Base-by-base conservation (phyloP, 2,888 invertebrate species). In the Elgonia sp. region DNA sequence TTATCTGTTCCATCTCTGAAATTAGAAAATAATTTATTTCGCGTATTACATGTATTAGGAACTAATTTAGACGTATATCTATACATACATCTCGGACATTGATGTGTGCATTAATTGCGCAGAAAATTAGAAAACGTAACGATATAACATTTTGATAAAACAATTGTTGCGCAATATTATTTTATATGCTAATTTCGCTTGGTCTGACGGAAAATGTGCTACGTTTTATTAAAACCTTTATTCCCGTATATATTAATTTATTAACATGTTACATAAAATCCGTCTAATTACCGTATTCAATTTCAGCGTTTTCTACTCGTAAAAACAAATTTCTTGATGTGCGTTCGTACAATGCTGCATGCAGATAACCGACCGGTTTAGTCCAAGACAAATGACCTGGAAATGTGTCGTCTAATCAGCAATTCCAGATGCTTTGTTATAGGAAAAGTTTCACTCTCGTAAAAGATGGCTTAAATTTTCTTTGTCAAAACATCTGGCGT, bases 81-180 rank as follows among this genome's bases (percentile, higher is more conserved):
- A 40, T 40, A 69, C 62, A 73, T 21, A 69, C n/a, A 76, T 76
- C 76, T 37, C 39, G 46, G 65, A 84, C 42, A 62, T 57, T 75
- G 62, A 75, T 57, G 80, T 76, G 63, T 72, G 65, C 60, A 84
- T 79, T 79, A 73, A 69, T 80, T 76, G 69, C 75, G 55, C 37
- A 20, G 69, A 76, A 86, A 86, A 86, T 81, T 80, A 86, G 86
- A 86, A 86, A 86, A 81, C 86, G 86, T 81, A 86, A 86, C 86
- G 86, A 86, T 86, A 63, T 70, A 57, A n/a, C 18, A 40, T 65
- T 76, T 42, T 46, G 81, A 86, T 86, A 86, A 73, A 70, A 10
- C 9, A 18, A 67, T 76, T 69, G 63, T 86, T 86, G 18, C 75
- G 29, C 5, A 29, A 29, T 81, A 86, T 81, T 46, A 86, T 63